Conservation (phyloP, 2,888 invertebrate genomes). For the Parnassius glacialis region DNA sequence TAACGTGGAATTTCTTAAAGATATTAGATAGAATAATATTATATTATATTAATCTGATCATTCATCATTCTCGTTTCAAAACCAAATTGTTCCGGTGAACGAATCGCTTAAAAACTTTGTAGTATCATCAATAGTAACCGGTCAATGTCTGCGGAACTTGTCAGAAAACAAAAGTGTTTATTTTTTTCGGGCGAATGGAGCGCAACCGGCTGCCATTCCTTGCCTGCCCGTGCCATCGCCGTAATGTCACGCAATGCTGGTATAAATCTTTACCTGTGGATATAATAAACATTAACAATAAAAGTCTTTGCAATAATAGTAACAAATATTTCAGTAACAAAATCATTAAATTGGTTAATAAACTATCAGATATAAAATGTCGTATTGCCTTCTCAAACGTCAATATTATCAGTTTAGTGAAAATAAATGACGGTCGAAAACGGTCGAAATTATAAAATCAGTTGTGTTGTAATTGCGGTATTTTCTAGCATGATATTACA, state of each 20-base stretch:
- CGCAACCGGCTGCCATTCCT: conserved; percentile 45
- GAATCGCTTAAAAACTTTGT: conserved; percentile 12
- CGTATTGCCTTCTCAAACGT: too few species aligned
- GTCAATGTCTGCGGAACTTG: conserved; percentile 37
- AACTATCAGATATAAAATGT: background rate
- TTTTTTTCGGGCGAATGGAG: conserved; percentile 46
- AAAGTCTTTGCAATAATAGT: background rate
- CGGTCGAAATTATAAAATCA: too few species aligned
- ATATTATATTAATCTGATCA: too few species aligned
- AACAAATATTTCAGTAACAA: background rate
- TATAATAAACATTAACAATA: background rate
- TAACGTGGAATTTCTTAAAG: too few species aligned
- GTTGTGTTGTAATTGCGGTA: too few species aligned
- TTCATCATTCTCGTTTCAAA: too few species aligned
- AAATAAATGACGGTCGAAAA: too few species aligned
- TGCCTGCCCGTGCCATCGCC: conserved; percentile 56
- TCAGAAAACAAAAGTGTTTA: conserved; percentile 53
- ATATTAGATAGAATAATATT: too few species aligned
- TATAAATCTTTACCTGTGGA: conserved; percentile 13
- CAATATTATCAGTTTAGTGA: too few species aligned
- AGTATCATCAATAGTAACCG: conserved; percentile 31
- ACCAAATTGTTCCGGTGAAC: background rate
- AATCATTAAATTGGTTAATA: background rate
- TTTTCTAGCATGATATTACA: too few species aligned
- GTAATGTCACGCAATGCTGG: conserved; percentile 36